Percentiles rank a stretch among this genome's conserved stretches.
These are phyloP conservation scores for Marronus borbonicus DNA, from an alignment of 2,888 invertebrate genomes.

Conservation along the genomic window DNA sequence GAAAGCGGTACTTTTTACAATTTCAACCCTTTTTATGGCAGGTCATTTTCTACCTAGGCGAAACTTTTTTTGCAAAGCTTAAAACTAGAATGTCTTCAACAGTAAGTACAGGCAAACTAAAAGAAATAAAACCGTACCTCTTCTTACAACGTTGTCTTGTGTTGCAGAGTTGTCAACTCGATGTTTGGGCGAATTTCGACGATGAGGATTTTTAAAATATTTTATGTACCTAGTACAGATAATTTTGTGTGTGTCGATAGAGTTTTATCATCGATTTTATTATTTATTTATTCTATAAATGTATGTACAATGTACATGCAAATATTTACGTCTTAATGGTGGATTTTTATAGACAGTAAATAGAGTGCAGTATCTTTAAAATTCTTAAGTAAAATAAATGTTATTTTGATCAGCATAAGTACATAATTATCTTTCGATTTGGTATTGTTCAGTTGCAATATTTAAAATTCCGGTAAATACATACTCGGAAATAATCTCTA, in stretches of 20 bases:
- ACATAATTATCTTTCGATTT: conserved; percentile 3
- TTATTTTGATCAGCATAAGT: background rate
- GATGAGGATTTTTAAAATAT: background rate
- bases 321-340: conserved; percentile 1
- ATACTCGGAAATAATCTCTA: background rate
- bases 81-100: background rate
- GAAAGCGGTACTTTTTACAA: conserved; percentile 52
- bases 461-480: background rate
- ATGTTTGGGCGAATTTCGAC: background rate
- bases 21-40: conserved; percentile 52
- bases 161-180: background rate
- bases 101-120: background rate
- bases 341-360: background rate
- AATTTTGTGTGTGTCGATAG: conserved; percentile 3
- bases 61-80: conserved; percentile 40
- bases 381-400: conserved; percentile 8
- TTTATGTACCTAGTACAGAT: background rate
- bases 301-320: background rate
- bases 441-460: conserved; percentile 2
- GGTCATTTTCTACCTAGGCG: conserved; percentile 48
- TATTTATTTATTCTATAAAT: conserved; percentile 12
- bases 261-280: background rate
- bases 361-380: background rate
- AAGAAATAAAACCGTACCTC: background rate
- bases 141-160: background rate